A percentile compares a stretch with the other conserved stretches of the same genome.
phyloP scores from a whole-genome alignment of 2,113 vertebrate genomes.

The Regulus satrapa region DNA sequence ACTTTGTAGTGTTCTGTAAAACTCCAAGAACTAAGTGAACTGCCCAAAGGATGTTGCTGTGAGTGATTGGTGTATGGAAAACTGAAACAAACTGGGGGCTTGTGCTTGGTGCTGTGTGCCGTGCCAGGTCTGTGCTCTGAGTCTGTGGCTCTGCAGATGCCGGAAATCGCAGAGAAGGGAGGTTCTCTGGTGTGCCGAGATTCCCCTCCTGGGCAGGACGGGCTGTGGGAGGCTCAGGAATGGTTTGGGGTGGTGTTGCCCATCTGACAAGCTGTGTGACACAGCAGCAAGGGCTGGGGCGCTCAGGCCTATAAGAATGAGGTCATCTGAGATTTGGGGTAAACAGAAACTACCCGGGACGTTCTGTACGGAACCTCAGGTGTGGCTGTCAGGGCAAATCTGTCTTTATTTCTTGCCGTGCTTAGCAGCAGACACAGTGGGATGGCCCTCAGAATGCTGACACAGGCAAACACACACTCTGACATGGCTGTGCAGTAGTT shows the following conservation, averaged over 20 bases:
- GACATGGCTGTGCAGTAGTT: not conserved
- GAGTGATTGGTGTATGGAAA: not conserved
- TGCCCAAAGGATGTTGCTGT: not conserved
- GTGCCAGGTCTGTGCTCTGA: not conserved
- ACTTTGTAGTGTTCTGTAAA: not conserved
- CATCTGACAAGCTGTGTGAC: not conserved
- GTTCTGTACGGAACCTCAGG: not conserved
- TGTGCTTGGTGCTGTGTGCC: not conserved
- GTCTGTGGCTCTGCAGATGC: not conserved
- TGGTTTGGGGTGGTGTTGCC: accelerated
- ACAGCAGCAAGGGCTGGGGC: not conserved
- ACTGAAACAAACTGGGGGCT: not conserved
- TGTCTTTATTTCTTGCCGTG: accelerated
- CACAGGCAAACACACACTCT: accelerated
- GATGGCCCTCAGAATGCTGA: not conserved
- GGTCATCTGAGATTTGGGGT: not conserved
- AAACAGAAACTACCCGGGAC: not conserved
- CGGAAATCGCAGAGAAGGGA: not conserved
- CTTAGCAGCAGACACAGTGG: not conserved
- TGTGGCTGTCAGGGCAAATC: not conserved
- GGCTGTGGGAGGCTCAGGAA: not conserved
- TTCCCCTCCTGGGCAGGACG: not conserved
- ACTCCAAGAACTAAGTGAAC: not conserved
- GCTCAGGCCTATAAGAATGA: not conserved
- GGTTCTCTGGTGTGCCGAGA: not conserved